Percentiles rank a stretch among this genome's conserved stretches.
Conservation (phyloP, 2,888 invertebrate species). For the Drosophila meridionalis region DNA sequence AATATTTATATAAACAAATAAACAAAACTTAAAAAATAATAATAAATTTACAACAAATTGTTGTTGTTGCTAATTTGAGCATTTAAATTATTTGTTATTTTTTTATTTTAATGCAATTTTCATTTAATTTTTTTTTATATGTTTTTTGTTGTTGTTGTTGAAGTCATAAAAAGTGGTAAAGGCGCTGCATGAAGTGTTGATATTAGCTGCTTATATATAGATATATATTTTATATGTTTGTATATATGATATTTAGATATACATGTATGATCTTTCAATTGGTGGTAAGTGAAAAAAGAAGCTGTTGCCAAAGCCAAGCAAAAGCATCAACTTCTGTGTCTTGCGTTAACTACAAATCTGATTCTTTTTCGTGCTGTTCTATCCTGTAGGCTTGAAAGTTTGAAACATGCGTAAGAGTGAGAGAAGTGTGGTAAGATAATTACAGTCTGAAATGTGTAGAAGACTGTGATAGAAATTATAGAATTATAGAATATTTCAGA, state of each 20-base stretch:
- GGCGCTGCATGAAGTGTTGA: slow-evolving; percentile 40
- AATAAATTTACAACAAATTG: not conserved
- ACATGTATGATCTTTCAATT: slow-evolving; percentile 18
- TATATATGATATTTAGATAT: not conserved
- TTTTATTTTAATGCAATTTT: not conserved
- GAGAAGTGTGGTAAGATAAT: no score
- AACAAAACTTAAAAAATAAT: not conserved
- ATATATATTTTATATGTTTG: not conserved
- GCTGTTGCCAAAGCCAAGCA: not conserved
- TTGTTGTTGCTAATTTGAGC: slow-evolving; percentile 5
- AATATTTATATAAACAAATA: not conserved
- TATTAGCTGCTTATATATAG: not conserved
- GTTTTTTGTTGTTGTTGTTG: slow-evolving; percentile 4
- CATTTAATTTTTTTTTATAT: slow-evolving; percentile 12
- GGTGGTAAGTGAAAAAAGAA: slow-evolving; percentile 17
- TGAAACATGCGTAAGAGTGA: no score
- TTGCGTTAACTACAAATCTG: no score
- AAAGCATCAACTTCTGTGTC: not conserved
- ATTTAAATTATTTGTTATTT: slow-evolving; percentile 7
- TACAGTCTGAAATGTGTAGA: no score
- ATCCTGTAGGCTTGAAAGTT: no score
- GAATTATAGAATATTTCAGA: no score
- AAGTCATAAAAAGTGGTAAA: slow-evolving; percentile 53
- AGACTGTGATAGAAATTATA: no score
- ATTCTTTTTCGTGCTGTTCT: no score